Evolutionary conservation across 2,888 invertebrate species (phyloP), one percentile per base, ranked within the genome.

Genomic region (Eulithis testata): DNA sequence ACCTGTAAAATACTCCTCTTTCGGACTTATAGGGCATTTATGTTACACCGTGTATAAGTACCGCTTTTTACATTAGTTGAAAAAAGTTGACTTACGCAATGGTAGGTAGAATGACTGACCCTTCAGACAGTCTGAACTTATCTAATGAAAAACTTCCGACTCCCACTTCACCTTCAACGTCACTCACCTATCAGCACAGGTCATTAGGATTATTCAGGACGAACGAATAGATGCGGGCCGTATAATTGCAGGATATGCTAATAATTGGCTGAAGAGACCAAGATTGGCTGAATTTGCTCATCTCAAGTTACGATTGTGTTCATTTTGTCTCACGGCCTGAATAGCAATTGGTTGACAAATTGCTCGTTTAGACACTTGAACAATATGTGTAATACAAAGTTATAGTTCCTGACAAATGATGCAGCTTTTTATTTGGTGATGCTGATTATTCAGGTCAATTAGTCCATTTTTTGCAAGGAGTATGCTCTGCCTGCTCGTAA

Each of bases 231-330:
- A 82, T 83, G 81, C 84, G 79, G 84, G 84, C 74, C 58, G 21
- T 75, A 78, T 82, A 84, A 88, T 79, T 74, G 74, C 89, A 89
- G 91, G 91, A 91, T 88, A 89, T 89, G 89, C 85, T 88, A 90
- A 90, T 90, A 90, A 91, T 90, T 89, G 91, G 78, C 87, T 88
- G 80, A 89, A 83, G 75, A 83, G 74, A 76, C 74, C 76, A 78
- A 79, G 83, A 85, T 85, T 86, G 84, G 77, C 80, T 85, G 73
- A 80, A 85, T 79, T 79, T 71, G 73, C 76, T 73, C 70, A 65
- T 68, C 70, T 70, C 71, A 65, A 66, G 67, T 70, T 70, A 74
- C 70, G 59, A 61, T 68, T 65, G 63, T 52, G 61, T 64, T 61
- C 52, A 43, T 56, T 51, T 45, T 49, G 40, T 69, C 72, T 51